Evolutionary conservation across 1,140 invertebrate genomes (phyloP), one percentile per base, ranked within the genome.

Genomic region (Drosophila burlai): DNA sequence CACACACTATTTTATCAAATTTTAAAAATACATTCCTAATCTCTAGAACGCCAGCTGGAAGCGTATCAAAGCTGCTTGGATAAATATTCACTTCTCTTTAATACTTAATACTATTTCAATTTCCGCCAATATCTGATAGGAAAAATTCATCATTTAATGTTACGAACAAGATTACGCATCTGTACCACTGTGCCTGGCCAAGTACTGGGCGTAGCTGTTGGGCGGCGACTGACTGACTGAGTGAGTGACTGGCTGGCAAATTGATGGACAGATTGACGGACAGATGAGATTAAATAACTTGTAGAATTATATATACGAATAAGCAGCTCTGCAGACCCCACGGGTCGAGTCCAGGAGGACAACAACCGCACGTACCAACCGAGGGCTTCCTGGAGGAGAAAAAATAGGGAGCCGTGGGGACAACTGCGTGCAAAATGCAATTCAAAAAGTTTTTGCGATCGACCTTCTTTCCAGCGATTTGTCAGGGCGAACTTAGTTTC

Each of bases 211-310:
- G 75, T 72, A 46, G 64, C 59, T 76, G 45, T 74, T 64, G 68
- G 66, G 49, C 45, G 64, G 24, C 63, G 58, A 18, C 65, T 62
- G 46, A 61, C 67, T 54, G 74, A 52, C 36, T 55, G 77, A 76
- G 58, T 76, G 83, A 80, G 50, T 47, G 71, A 80, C 76, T 76
- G 68, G 74, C 76, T 83, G 86, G 81, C 87, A 91, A 91, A 91
- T 91, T 91, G 86, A 87, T 76, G 87, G 80, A 83, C 87, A 91
- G 80, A 81, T 91, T 91, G 86, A 91, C 86, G 84, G 86, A 87
- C 86, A 91, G 87, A 91, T 86, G 83, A 87, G 87, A 91, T 91
- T 91, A 91, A 91, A 91, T 91, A 91, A 91, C 87, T 91, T 83
- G 87, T 83, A 91, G 65, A 80, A 78, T 83, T 68, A 73, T 69